Evolutionary conservation across 2,888 invertebrate species (phyloP).

Genomic region (Diarsia mendica): DNA sequence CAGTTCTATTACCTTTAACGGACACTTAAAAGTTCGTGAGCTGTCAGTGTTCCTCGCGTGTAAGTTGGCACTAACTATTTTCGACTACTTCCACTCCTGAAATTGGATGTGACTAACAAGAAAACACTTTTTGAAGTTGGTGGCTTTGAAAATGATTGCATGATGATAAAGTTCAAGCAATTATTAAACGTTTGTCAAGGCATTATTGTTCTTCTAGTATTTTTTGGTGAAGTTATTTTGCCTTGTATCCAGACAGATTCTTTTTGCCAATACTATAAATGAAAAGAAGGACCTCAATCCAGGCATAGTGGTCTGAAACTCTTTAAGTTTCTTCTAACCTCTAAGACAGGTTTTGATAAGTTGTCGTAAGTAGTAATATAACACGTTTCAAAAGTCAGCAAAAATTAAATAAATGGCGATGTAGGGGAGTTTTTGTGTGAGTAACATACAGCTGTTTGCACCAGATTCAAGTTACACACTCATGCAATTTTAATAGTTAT

Average conservation of each 20-base stretch:
- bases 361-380: background rate
- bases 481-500: constrained; percentile 15
- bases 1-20: constrained; percentile 4
- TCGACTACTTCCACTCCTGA: constrained; percentile 31
- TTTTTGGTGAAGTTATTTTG: constrained; percentile 7
- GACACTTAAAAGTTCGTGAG: constrained; percentile 42
- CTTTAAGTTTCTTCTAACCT: background rate
- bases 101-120: constrained; percentile 10
- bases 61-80: background rate
- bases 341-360: background rate
- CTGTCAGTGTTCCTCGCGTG: constrained; percentile 43
- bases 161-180: constrained; percentile 1
- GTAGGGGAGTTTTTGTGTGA: background rate
- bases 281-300: background rate
- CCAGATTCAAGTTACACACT: constrained; percentile 6
- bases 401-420: background rate
- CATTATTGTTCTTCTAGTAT: background rate
- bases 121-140: background rate
- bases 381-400: background rate
- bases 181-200: constrained; percentile 17
- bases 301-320: background rate
- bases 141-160: background rate
- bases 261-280: background rate
- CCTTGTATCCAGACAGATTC: background rate
- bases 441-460: background rate